phyloP scores from a whole-genome alignment of 2,113 vertebrate species.

The Fukomys damarensis region DNA sequence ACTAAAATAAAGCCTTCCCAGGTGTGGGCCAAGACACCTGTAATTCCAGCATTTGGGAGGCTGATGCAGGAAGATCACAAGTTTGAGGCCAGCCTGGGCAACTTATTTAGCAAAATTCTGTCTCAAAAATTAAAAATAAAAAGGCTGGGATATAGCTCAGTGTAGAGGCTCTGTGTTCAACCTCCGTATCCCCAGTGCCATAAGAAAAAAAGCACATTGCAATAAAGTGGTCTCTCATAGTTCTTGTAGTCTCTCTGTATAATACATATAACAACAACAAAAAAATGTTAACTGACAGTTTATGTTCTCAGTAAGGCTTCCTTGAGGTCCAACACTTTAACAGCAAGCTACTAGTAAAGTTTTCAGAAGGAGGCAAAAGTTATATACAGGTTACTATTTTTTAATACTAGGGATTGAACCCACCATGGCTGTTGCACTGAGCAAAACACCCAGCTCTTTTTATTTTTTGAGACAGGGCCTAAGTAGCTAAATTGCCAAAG shows the following conservation, averaged over 20 bases:
- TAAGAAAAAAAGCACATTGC: neutral
- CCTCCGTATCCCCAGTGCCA: neutral
- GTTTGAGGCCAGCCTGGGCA: neutral
- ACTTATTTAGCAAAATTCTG: neutral
- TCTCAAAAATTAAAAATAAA: neutral
- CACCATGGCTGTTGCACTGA: neutral
- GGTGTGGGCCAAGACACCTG: neutral
- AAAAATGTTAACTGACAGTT: neutral
- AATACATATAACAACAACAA: neutral
- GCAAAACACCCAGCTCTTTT: neutral
- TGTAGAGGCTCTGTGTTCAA: neutral
- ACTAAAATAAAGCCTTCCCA: neutral
- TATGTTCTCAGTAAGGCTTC: neutral
- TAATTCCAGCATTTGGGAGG: neutral
- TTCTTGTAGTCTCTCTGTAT: neutral
- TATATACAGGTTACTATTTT: neutral
- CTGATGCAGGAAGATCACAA: neutral
- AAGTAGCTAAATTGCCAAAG: neutral
- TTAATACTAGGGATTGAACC: neutral
- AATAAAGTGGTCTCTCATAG: neutral
- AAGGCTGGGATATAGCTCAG: neutral
- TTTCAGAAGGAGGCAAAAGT: neutral
- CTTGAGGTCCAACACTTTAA: neutral
- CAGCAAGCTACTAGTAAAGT: neutral
- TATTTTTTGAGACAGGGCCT: neutral